A percentile compares a stretch with the other conserved stretches of the same genome.
Evolutionary conservation across 2,888 invertebrate species (phyloP).

Genomic region (Scrobipalpa atriplicella): DNA sequence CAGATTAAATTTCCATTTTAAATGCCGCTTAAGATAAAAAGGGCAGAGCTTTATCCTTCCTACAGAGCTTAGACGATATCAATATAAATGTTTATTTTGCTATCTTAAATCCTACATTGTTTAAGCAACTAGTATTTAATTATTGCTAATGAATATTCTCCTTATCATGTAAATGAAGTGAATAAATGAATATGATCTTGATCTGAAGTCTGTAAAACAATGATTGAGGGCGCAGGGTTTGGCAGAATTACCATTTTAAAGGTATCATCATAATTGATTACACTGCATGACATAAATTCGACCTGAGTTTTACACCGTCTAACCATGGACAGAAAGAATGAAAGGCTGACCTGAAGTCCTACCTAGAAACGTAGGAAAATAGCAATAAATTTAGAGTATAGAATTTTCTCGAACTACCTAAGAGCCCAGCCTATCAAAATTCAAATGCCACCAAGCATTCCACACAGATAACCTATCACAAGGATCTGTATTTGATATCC

Average conservation of each 20-base stretch:
- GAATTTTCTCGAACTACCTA: background rate
- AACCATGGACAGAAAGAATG: no score
- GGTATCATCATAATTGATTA: no score
- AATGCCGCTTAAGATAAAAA: no score
- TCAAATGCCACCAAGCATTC: conserved; percentile 8
- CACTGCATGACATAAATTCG: no score
- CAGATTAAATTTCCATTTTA: no score
- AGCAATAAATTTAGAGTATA: background rate
- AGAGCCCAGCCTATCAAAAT: background rate
- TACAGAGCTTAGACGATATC: background rate
- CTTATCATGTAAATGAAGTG: no score
- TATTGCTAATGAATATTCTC: no score
- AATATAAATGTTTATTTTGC: background rate
- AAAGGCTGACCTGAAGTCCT: background rate
- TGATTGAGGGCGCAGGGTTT: no score
- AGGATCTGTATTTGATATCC: conserved; percentile 15
- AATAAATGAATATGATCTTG: no score
- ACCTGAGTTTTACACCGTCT: no score
- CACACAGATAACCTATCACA: conserved; percentile 14
- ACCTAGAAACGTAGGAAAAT: background rate
- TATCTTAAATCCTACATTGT: background rate
- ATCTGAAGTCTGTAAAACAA: no score
- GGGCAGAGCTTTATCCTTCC: background rate
- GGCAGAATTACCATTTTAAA: no score
- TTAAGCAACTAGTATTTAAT: background rate